Evolutionary conservation across 2,888 invertebrate species (phyloP).

Genomic region (Tinea trinotella): DNA sequence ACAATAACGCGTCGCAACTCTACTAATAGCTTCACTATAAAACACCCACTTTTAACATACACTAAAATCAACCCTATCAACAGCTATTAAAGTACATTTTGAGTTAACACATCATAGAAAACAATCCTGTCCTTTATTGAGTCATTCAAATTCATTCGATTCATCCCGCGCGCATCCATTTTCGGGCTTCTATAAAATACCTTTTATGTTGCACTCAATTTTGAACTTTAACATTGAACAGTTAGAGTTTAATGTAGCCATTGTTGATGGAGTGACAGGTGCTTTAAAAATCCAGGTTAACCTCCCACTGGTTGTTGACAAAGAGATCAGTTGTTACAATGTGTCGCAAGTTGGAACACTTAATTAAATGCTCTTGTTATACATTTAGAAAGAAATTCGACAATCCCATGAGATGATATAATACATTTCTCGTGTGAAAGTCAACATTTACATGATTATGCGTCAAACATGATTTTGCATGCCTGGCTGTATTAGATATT

Average conservation of each 20-base stretch:
- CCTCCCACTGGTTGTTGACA: conserved; percentile 66
- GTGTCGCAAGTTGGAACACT: conserved; percentile 22
- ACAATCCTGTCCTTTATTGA: conserved; percentile 34
- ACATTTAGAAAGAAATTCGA: neutral
- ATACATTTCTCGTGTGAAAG: conserved; percentile 2
- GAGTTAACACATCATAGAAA: neutral
- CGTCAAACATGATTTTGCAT: too few species aligned
- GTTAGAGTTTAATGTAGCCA: neutral
- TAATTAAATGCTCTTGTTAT: conserved; percentile 14
- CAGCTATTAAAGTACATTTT: conserved; percentile 29
- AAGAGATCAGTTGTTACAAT: conserved; percentile 37
- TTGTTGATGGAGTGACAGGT: conserved; percentile 44
- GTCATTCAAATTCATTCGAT: conserved; percentile 28
- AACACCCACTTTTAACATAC: conserved; percentile 34
- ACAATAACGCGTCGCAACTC: conserved; percentile 20
- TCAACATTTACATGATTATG: neutral
- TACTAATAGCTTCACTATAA: conserved; percentile 7
- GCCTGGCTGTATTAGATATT: too few species aligned
- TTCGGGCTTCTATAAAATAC: conserved; percentile 19
- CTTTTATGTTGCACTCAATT: neutral
- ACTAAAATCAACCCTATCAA: conserved; percentile 55
- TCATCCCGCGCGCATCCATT: conserved; percentile 11
- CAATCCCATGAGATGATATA: neutral
- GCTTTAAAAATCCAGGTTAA: conserved; percentile 50
- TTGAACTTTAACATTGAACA: neutral